Base-by-base conservation (phyloP, 1,140 invertebrate genomes). In the Lethrus apterus region DNA sequence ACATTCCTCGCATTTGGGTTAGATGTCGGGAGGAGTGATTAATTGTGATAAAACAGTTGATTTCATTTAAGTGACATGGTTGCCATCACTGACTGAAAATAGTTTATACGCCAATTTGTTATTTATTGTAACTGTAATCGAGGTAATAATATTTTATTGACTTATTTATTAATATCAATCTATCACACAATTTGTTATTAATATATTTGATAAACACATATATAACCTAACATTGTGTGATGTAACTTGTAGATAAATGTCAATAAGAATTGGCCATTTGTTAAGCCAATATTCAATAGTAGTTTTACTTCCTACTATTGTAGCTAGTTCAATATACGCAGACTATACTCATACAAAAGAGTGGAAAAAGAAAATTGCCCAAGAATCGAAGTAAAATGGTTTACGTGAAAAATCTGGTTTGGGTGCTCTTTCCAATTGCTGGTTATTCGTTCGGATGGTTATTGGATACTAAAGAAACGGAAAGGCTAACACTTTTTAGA, bases 301-400 rank as follows among this genome's bases (percentile, higher is more conserved):
- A 50, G 73, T 80, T 49, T 56, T 79, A 42, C 79, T 86, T 56
- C 85, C 86, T 14, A 70, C 72, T 10, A 15, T 81, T 51, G 57
- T 71, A 29, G 58, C 64, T 14, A 50, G 62, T 29, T 57, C 72
- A 1, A 85, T 89, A 54, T 84, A 70, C 63, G 70, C 75, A 4
- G 86, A 89, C 62, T 82, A 75, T 65, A 73, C 62, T 31, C 77
- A 77, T 49, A 89, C 85, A 1, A 73, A 70, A 51, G 65, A 74
- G 64, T 88, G 82, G 78, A 87, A 89, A 58, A 57, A 58, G 19
- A 68, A 38, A 45, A 71, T 14, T 3, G 15, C 29, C 57, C 33
- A 62, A 21, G 38, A 21, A 50, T n/a, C 38, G 19, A 35, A 52
- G 35, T 51, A 56, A 44, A 73, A 70, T 68, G 74, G 67, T 47